Percentiles rank a stretch among this genome's conserved stretches.
Conservation (phyloP, 2,797 vertebrate species). For the Parauchenoglanis punctatus region DNA sequence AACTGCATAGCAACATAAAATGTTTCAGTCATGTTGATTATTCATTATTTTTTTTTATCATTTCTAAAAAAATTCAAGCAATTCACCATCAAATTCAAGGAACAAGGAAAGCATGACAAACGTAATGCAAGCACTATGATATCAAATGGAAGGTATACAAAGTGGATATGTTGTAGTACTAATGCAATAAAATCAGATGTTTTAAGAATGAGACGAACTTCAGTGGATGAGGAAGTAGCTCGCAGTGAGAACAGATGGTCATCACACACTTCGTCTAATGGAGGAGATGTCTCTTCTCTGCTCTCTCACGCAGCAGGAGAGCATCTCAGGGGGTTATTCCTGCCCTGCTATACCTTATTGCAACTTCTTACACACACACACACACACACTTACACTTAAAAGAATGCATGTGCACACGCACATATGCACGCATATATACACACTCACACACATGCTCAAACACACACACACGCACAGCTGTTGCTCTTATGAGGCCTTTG, state of each 20-base stretch:
- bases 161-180: not conserved
- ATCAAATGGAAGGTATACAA: not conserved
- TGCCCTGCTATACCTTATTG: conserved; percentile 26
- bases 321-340: conserved; percentile 33
- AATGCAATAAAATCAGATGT: not conserved
- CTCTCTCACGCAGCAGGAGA: conserved; percentile 48
- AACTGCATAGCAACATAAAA: not conserved
- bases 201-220: not conserved
- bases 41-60: not conserved
- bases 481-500: conserved; percentile 23
- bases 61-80: not conserved
- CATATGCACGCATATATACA: not conserved
- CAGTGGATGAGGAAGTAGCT: conserved; percentile 1
- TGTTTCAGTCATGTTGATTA: not conserved
- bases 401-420: not conserved
- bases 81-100: not conserved
- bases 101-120: conserved; percentile 2
- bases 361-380: conserved; percentile 12
- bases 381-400: not conserved
- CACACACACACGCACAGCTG: conserved; percentile 28
- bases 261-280: conserved; percentile 34
- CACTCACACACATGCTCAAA: not conserved
- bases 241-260: conserved; percentile 25
- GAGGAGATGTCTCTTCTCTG: conserved; percentile 37
- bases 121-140: not conserved